Evolutionary conservation across 2,113 vertebrate species (phyloP).

Genomic region (Nycticebus coucang): DNA sequence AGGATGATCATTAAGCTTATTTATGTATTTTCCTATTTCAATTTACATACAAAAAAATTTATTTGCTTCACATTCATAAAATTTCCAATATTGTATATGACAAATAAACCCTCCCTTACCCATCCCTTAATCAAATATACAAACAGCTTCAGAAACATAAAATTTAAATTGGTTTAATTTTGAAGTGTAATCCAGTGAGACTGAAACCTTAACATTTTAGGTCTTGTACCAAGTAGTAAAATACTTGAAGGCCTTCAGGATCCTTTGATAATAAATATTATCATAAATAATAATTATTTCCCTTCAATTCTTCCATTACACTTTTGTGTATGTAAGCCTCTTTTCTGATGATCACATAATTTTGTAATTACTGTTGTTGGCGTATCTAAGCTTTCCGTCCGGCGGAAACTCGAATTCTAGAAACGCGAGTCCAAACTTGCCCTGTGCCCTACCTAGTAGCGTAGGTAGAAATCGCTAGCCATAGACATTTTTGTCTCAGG

Average conservation of each 20-base stretch:
- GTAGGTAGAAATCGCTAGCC: no score
- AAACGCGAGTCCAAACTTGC: no score
- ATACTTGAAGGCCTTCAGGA: constrained; percentile 97
- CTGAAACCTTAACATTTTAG: constrained; percentile 99
- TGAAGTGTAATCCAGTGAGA: constrained; percentile 98
- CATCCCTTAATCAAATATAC: constrained; percentile 60
- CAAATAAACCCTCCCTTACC: constrained; percentile 15
- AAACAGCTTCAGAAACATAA: constrained; percentile 60
- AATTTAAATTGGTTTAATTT: constrained; percentile 98
- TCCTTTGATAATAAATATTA: no score
- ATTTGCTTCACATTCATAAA: constrained; percentile 77
- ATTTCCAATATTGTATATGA: constrained; percentile 52
- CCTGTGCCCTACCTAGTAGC: no score
- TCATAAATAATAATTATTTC: no score
- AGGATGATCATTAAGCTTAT: constrained; percentile 2
- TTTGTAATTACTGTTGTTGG: no score
- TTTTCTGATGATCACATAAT: no score
- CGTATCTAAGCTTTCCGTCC: no score
- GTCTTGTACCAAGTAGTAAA: constrained; percentile 99
- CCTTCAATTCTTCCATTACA: no score
- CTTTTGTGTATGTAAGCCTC: no score
- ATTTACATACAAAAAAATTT: constrained; percentile 72
- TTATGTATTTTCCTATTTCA: constrained; percentile 43
- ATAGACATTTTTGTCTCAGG: no score
- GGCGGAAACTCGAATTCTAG: no score